Evolutionary conservation across 2,113 vertebrate genomes (phyloP).

Genomic region (zebrafish (Danio rerio)): DNA sequence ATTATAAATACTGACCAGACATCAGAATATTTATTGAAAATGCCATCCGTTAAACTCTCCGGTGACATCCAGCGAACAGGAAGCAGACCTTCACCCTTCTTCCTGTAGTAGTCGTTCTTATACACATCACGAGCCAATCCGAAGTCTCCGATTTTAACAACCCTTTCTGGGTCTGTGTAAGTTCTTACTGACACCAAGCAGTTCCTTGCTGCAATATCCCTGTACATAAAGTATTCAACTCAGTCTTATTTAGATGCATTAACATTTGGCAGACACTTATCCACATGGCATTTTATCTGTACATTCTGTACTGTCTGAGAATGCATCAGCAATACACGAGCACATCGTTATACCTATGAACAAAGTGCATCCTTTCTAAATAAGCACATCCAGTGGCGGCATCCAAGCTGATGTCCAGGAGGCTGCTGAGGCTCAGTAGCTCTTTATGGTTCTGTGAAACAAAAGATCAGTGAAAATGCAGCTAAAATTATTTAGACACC

Average conservation of each 20-base stretch:
- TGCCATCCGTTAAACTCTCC: conserved; percentile 80
- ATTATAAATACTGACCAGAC: conserved; percentile 74
- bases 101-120: conserved; percentile 83
- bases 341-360: conserved; percentile 76
- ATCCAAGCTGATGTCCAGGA: conserved; percentile 77
- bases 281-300: background rate
- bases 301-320: background rate
- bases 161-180: conserved; percentile 63
- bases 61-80: conserved; percentile 84
- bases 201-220: conserved; percentile 81
- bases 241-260: background rate
- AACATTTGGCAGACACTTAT: background rate
- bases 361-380: conserved; percentile 81
- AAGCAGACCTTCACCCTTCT: conserved; percentile 80
- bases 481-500: too few species aligned
- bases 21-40: conserved; percentile 80
- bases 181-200: conserved; percentile 80
- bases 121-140: conserved; percentile 82
- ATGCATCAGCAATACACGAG: background rate
- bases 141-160: conserved; percentile 82
- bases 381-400: conserved; percentile 81
- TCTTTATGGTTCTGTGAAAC: conserved; percentile 63
- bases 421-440: conserved; percentile 69
- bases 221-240: conserved; percentile 49
- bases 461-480: conserved; percentile 40